Evolutionary conservation across 2,113 vertebrate genomes (phyloP).

Genomic region (Ivindomyrus marchei): DNA sequence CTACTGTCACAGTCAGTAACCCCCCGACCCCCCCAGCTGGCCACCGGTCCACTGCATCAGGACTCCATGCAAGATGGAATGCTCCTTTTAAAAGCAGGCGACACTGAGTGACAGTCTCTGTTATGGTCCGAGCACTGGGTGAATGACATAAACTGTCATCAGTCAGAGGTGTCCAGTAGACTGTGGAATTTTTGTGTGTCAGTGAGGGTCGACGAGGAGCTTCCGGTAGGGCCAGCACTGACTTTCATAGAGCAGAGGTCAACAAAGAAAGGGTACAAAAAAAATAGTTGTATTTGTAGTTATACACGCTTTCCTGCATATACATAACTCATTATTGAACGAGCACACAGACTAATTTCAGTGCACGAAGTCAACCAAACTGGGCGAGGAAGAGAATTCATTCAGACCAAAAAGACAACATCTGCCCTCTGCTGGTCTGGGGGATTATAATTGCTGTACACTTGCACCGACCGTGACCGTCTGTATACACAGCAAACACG

Average conservation of each 20-base stretch:
- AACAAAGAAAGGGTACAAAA: background rate
- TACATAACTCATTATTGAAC: background rate
- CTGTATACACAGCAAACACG: background rate
- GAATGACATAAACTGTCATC: background rate
- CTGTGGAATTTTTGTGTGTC: background rate
- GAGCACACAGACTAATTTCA: background rate
- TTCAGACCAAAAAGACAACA: background rate
- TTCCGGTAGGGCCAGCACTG: background rate
- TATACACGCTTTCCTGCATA: background rate
- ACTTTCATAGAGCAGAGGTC: background rate
- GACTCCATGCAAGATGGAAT: background rate
- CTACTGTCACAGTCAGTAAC: background rate
- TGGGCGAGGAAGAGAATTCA: background rate
- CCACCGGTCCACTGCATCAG: background rate
- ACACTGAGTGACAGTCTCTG: background rate
- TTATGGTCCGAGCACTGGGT: background rate
- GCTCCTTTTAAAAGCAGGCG: background rate
- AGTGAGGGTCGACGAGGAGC: background rate
- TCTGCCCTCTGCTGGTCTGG: background rate
- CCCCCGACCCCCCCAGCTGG: background rate
- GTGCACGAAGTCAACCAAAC: background rate
- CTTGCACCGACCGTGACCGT: background rate
- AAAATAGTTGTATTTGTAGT: background rate
- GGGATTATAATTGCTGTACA: background rate
- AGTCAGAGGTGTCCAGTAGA: background rate